phyloP scores from a whole-genome alignment of 2,797 vertebrate species.

The Forpus xanthops region DNA sequence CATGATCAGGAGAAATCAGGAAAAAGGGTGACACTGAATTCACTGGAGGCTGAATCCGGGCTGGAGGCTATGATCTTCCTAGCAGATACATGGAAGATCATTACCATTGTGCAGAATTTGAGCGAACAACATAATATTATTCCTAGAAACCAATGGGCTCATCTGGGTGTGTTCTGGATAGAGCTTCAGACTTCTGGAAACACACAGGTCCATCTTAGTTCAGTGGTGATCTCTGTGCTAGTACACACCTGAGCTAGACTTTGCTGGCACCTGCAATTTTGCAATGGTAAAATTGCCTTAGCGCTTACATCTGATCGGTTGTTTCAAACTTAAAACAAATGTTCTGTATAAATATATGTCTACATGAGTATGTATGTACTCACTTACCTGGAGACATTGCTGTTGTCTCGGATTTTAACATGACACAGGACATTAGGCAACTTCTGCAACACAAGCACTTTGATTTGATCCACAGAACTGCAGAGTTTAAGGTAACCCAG shows the following conservation, averaged over 20 bases:
- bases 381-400: constrained; percentile 86
- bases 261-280: not conserved
- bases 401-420: constrained; percentile 89
- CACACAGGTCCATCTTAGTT: not conserved
- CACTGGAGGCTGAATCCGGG: not conserved
- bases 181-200: not conserved
- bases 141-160: not conserved
- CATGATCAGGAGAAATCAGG: not conserved
- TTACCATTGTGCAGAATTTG: not conserved
- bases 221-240: not conserved
- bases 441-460: constrained; percentile 90
- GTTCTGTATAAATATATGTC: rapidly evolving
- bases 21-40: not conserved
- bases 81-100: not conserved
- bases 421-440: constrained; percentile 93
- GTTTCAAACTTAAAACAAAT: not conserved
- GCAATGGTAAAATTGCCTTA: not conserved
- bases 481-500: constrained; percentile 96
- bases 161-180: not conserved
- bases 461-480: constrained; percentile 98
- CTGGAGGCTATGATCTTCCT: not conserved
- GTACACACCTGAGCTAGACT: not conserved
- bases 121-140: not conserved
- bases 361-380: not conserved
- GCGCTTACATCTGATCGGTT: not conserved